Conservation (phyloP, 2,797 vertebrate genomes). For the Gymnoscopelus braueri region DNA sequence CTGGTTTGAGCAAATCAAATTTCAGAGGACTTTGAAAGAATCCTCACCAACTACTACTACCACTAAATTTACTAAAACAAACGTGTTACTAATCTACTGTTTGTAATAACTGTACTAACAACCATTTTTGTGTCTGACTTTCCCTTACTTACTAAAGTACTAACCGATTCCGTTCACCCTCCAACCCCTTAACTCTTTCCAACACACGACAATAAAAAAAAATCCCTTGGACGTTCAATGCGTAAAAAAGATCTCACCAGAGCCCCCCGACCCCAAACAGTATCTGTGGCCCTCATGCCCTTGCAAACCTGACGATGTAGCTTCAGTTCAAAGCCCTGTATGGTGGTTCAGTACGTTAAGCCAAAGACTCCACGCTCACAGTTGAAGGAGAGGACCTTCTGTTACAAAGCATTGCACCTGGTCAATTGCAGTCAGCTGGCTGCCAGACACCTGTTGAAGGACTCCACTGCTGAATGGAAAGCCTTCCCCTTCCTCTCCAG, state of each 20-base stretch:
- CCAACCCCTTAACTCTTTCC: conserved; percentile 68
- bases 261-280: conserved; percentile 13
- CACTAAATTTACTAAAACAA: conserved; percentile 81
- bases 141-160: conserved; percentile 87
- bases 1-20: conserved; percentile 80
- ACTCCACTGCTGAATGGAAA: conserved; percentile 29
- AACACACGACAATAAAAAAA: conserved; percentile 29
- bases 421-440: conserved; percentile 48
- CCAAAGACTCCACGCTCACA: conserved; percentile 6
- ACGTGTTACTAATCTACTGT: conserved; percentile 82
- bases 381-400: conserved; percentile 21
- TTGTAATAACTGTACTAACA: conserved; percentile 88
- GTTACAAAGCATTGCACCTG: background rate
- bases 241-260: conserved; percentile 23
- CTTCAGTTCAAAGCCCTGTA: background rate
- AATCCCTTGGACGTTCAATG: conserved; percentile 27
- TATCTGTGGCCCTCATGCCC: background rate
- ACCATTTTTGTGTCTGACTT: conserved; percentile 91
- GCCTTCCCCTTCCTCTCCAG: background rate
- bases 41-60: conserved; percentile 60
- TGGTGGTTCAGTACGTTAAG: background rate
- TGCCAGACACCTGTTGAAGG: conserved; percentile 80
- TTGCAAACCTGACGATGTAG: conserved; percentile 50
- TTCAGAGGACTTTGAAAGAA: conserved; percentile 80
- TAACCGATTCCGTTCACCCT: conserved; percentile 82